Percentiles rank a stretch among this genome's conserved stretches.
These are phyloP conservation scores for Notarius quadriscutis DNA, from an alignment of 2,113 vertebrate genomes.

Conservation along the genomic window DNA sequence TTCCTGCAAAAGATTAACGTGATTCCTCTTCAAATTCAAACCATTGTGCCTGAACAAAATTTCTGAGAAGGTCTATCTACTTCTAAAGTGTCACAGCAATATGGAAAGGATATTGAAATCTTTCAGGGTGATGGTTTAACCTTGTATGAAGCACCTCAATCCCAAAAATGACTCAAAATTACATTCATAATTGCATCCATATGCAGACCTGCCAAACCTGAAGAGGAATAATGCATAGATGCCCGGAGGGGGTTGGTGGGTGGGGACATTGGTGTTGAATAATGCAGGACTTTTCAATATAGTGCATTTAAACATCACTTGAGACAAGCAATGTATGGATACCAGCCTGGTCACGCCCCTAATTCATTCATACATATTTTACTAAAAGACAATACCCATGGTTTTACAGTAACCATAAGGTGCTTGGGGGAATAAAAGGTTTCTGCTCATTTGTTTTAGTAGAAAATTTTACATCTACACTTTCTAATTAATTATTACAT, in stretches of 20 bases:
- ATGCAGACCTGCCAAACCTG: not conserved
- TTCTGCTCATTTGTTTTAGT: too few species aligned
- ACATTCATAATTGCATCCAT: constrained; percentile 35
- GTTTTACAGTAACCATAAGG: not conserved
- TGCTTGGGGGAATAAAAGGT: too few species aligned
- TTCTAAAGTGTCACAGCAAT: constrained; percentile 31
- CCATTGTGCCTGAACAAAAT: not conserved
- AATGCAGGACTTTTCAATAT: not conserved
- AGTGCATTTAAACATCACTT: constrained; percentile 1
- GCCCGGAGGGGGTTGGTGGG: not conserved
- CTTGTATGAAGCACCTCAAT: not conserved
- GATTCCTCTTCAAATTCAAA: not conserved
- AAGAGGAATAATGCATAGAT: not conserved
- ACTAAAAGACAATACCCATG: not conserved
- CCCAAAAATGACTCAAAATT: constrained; percentile 28
- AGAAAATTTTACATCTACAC: not conserved
- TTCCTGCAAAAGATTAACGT: not conserved
- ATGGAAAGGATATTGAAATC: constrained; percentile 33
- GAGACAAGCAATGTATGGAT: not conserved
- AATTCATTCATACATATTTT: not conserved
- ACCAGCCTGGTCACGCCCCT: not conserved
- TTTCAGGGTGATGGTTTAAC: constrained; percentile 2
- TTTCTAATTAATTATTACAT: not conserved
- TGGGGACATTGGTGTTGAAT: not conserved
- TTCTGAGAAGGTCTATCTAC: not conserved